Conservation (phyloP, 1,140 invertebrate species). For the Sinella curviseta region DNA sequence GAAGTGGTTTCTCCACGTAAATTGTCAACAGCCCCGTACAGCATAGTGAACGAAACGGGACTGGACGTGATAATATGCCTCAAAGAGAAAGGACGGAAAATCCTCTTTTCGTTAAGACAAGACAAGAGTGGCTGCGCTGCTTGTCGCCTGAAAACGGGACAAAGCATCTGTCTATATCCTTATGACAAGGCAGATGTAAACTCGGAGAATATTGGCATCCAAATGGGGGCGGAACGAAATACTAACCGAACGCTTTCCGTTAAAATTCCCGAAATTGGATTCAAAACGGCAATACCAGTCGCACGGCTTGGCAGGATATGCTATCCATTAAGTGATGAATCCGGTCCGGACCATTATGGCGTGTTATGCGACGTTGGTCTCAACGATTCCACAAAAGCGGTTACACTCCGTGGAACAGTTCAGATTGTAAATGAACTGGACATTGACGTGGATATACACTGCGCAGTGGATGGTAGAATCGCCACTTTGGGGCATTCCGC, state of each 20-base stretch:
- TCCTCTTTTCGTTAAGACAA: constrained; percentile 43
- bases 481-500: constrained; percentile 71
- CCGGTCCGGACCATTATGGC: constrained; percentile 70
- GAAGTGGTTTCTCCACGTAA: constrained; percentile 38
- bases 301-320: constrained; percentile 83
- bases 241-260: constrained; percentile 50
- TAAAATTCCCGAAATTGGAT: constrained; percentile 48
- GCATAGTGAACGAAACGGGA: constrained; percentile 37
- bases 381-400: constrained; percentile 67
- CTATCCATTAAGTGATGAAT: too few relatives aligned
- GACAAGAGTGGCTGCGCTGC: constrained; percentile 46
- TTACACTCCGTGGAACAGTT: constrained; percentile 72
- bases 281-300: constrained; percentile 65
- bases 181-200: constrained; percentile 34
- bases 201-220: constrained; percentile 45
- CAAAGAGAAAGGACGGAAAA: constrained; percentile 12
- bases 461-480: constrained; percentile 70
- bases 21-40: constrained; percentile 38
- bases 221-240: constrained; percentile 50
- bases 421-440: constrained; percentile 82
- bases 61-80: constrained; percentile 38
- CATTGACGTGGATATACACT: constrained; percentile 77
- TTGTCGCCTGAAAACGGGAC: constrained; percentile 66
- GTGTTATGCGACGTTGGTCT: constrained; percentile 75
- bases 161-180: constrained; percentile 62